Base-by-base conservation (phyloP, 2,113 vertebrate genomes). In the Lamprotornis superbus region DNA sequence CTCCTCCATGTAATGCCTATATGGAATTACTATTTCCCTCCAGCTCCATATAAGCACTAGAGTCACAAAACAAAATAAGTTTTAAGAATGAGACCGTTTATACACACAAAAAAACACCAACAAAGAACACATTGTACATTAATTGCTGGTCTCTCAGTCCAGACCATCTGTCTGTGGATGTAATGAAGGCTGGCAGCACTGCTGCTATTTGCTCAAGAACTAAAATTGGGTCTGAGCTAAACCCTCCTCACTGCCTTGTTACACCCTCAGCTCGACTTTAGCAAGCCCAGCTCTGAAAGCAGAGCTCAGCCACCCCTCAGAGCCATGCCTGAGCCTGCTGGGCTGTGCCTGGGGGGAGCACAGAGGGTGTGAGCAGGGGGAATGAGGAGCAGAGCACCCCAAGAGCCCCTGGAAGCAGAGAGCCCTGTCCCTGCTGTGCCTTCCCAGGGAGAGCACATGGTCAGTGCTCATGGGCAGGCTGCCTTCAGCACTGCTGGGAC, bases 91-190 rank as follows among this genome's bases (percentile, higher is more conserved):
- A 95, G 90, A 91, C 83, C 92, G 83, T 97, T 97, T 71, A 95
- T 52, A 96, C 60, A 88, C 89, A 87, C 25, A 71, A 97, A 95
- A 87, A 91, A 96, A 92, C 92, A 97, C 98, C 97, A 98, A 90
- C 95, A 93, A 96, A 97, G 95, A 98, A 97, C 96, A 98, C 97
- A 97, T 96, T 98, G 97, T 97, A 96, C 97, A 97, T 98, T 98
- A 98, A 98, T 98, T 98, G 98, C 95, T 93, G 97, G 95, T 98
- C 95, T 97, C 96, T 96, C 87, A 93, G 96, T 97, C 96, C 97
- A 97, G 97, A 98, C 98, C 98, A 98, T 98, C 98, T 98, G 98
- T 97, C 97, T 97, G 87, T 82, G 90, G 27, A 87, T 89, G 96
- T 98, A 98, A 98, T 97, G 96, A 98, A 98, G 87, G 53, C 94